phyloP scores from a whole-genome alignment of 2,797 vertebrate species.

The Hypotaenidia philippensis region DNA sequence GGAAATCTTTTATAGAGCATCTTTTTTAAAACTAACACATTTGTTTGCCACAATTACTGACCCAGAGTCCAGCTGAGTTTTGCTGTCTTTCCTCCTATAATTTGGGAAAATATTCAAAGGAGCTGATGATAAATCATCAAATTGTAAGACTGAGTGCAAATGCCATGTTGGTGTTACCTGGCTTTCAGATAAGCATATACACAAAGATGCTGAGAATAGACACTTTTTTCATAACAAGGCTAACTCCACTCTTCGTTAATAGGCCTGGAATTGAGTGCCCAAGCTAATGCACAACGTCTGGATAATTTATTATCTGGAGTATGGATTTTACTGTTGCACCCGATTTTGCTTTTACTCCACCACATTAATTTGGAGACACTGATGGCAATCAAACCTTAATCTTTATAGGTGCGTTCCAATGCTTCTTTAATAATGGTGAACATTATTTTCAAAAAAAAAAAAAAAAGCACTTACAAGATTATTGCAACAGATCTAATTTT shows the following conservation, averaged over 20 bases:
- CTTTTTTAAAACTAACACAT: neutral
- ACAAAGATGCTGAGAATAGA: neutral
- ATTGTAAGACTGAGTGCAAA: neutral
- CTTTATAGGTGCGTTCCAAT: neutral
- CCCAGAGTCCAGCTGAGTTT: neutral
- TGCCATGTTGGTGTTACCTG: neutral
- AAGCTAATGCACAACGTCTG: neutral
- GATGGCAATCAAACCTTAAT: neutral
- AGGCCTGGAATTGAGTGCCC: neutral
- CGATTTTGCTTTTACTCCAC: neutral
- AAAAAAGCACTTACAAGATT: neutral
- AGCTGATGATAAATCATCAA: neutral
- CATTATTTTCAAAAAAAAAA: neutral
- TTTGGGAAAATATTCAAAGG: neutral
- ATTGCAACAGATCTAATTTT: conserved; percentile 29
- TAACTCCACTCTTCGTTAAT: neutral
- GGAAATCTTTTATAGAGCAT: neutral
- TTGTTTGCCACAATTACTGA: neutral
- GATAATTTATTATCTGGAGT: neutral
- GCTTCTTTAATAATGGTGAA: neutral
- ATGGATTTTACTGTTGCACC: neutral
- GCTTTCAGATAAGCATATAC: neutral
- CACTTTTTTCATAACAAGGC: neutral
- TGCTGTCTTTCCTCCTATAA: neutral
- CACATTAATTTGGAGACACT: neutral